Evolutionary conservation across 2,797 vertebrate genomes (phyloP).

Genomic region (Tapera naevia): DNA sequence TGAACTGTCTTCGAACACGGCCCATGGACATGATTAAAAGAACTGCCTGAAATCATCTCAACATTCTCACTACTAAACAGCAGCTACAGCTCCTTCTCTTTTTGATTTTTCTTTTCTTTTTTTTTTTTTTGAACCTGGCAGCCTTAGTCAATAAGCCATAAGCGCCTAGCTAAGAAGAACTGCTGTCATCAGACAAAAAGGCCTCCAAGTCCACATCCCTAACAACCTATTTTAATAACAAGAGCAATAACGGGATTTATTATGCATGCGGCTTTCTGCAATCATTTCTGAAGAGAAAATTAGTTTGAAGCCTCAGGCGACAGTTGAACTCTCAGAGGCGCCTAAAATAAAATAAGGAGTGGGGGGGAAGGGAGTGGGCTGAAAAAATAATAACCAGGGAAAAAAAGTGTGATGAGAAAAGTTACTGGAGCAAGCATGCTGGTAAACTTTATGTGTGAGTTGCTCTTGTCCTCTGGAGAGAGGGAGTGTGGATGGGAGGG

Average conservation of each 20-base stretch:
- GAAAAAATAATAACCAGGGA: conserved; percentile 65
- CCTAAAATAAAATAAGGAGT: conserved; percentile 73
- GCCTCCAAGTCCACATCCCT: conserved; percentile 71
- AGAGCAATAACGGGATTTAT: conserved; percentile 82
- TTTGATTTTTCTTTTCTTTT: conserved; percentile 41
- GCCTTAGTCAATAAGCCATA: conserved; percentile 67
- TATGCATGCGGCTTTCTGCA: conserved; percentile 80
- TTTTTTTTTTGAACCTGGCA: conserved; percentile 34
- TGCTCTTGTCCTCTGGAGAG: not conserved
- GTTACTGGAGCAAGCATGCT: conserved; percentile 24
- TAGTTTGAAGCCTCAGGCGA: conserved; percentile 82
- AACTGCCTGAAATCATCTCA: conserved; percentile 56
- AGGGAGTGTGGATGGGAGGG: not conserved
- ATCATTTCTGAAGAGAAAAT: conserved; percentile 82
- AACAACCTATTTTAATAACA: conserved; percentile 81
- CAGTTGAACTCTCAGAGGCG: conserved; percentile 81
- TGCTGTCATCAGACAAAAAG: conserved; percentile 71
- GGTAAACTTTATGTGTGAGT: conserved; percentile 34
- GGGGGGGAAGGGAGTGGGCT: not conserved
- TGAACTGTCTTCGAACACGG: not conserved
- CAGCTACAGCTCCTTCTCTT: conserved; percentile 42
- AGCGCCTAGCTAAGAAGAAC: conserved; percentile 66
- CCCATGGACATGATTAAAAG: conserved; percentile 61
- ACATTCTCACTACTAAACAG: conserved; percentile 53
- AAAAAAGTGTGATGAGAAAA: conserved; percentile 61